A percentile compares a stretch with the other conserved stretches of the same genome.
Evolutionary conservation across 2,888 invertebrate species (phyloP).

Genomic region (Clepsis dumicolana): DNA sequence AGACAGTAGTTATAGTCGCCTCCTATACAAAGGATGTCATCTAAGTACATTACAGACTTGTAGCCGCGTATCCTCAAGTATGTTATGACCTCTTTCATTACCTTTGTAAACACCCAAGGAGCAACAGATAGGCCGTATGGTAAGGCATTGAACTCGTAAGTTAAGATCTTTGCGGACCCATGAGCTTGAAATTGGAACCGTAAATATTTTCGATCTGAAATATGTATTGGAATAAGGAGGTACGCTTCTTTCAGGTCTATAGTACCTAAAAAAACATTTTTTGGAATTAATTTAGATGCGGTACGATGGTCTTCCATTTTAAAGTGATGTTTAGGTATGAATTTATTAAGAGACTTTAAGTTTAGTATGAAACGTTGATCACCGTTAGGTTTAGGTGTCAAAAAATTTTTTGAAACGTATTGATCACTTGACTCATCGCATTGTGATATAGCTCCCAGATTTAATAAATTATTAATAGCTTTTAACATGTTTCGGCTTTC

Average conservation of each 20-base stretch:
- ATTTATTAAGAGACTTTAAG: not conserved
- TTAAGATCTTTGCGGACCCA: no score
- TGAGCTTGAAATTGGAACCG: constrained; percentile 6
- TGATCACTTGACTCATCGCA: no score
- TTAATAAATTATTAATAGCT: no score
- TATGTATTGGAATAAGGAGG: not conserved
- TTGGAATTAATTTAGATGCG: not conserved
- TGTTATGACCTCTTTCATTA: constrained; percentile 33
- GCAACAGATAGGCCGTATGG: constrained; percentile 38
- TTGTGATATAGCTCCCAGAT: no score
- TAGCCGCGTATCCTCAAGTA: constrained; percentile 28
- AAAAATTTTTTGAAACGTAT: no score
- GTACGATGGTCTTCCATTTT: not conserved
- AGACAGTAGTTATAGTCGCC: constrained; percentile 2
- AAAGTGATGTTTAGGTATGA: not conserved
- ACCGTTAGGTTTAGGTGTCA: no score
- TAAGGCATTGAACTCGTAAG: constrained; percentile 36
- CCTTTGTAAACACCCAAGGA: constrained; percentile 33
- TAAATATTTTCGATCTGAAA: not conserved
- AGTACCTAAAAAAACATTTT: not conserved
- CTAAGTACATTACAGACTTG: constrained; percentile 40
- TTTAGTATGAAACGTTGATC: no score
- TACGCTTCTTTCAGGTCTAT: no score
- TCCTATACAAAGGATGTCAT: constrained; percentile 44
- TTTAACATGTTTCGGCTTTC: no score